Percentiles rank a stretch among this genome's conserved stretches.
Evolutionary conservation across 2,113 vertebrate species (phyloP).

Genomic region (Hystrix cristata): DNA sequence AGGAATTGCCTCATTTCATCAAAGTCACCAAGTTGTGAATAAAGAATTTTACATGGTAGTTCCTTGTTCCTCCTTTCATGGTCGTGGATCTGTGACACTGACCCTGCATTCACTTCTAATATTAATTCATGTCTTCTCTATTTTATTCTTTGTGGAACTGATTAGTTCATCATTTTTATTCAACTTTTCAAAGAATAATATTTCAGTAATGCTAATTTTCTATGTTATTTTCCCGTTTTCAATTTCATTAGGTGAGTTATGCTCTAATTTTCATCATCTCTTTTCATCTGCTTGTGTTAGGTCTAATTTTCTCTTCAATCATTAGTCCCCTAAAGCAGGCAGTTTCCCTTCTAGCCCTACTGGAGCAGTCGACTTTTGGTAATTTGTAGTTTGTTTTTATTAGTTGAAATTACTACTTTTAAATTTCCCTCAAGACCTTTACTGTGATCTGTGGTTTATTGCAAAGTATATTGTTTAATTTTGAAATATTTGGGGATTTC

Average conservation of each 20-base stretch:
- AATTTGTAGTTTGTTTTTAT: background rate
- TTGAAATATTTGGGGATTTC: background rate
- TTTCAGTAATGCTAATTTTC: background rate
- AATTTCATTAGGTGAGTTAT: background rate
- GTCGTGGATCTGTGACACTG: background rate
- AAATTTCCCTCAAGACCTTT: background rate
- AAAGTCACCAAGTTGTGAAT: background rate
- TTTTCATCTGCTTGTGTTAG: background rate
- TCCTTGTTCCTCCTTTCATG: no score
- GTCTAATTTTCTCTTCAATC: background rate
- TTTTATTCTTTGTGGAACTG: background rate
- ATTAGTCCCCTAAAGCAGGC: background rate
- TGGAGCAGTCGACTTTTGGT: background rate
- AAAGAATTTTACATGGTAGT: background rate
- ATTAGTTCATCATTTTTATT: background rate
- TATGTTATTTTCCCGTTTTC: background rate
- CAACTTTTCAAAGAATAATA: background rate
- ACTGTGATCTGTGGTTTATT: background rate
- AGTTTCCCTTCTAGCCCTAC: background rate
- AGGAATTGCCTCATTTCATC: background rate
- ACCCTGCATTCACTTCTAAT: background rate
- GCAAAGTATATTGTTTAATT: background rate
- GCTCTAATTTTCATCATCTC: background rate
- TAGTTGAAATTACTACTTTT: background rate
- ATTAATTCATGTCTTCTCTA: background rate